Percentiles rank a stretch among this genome's conserved stretches.
Evolutionary conservation across 2,797 vertebrate genomes (phyloP).

Genomic region (Pseudochirops cupreus): DNA sequence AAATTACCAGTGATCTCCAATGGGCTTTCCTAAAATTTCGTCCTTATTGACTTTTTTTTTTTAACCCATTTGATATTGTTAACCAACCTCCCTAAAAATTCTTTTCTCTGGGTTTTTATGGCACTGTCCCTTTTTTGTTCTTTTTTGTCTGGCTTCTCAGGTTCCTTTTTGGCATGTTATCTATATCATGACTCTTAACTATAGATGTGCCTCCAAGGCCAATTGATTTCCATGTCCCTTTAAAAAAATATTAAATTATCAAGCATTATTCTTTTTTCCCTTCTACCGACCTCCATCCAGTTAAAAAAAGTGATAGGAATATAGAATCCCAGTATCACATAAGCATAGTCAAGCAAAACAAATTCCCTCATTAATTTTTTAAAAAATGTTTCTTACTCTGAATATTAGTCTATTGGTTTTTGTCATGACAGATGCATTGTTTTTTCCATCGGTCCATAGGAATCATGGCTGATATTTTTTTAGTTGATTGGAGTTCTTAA

Average conservation of each 20-base stretch:
- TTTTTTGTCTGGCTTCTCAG: background rate
- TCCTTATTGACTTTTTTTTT: background rate
- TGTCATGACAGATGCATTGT: background rate
- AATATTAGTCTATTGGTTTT: background rate
- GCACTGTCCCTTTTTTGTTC: background rate
- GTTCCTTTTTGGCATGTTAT: background rate
- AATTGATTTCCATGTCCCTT: background rate
- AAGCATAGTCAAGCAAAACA: background rate
- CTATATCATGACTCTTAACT: background rate
- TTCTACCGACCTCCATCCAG: background rate
- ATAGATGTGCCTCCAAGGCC: background rate
- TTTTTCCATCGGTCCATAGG: background rate
- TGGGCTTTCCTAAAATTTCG: background rate
- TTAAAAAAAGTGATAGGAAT: background rate
- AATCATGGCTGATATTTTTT: background rate
- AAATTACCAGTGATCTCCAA: background rate
- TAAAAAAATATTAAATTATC: background rate
- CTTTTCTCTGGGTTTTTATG: background rate
- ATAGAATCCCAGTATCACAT: background rate
- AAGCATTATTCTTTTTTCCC: background rate
- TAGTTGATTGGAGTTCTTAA: background rate
- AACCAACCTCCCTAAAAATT: background rate
- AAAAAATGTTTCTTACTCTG: background rate
- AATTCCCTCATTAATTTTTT: background rate
- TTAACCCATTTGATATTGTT: background rate